These are phyloP conservation scores for Phortica okadai DNA, from an alignment of 2,888 invertebrate genomes.

Conservation along the genomic window DNA sequence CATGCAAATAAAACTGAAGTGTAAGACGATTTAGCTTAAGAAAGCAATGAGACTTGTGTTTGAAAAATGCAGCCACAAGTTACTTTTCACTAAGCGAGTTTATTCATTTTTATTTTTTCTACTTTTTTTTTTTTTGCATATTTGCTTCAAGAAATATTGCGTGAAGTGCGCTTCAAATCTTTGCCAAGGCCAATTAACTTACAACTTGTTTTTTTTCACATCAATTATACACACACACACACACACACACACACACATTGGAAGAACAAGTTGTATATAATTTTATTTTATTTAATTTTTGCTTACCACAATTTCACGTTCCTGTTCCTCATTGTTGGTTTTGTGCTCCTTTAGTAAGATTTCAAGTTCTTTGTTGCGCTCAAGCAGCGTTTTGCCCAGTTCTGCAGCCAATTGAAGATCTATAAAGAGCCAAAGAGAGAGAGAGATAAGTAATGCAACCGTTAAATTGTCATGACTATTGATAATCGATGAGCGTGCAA, in stretches of 20 bases:
- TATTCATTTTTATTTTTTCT: no score
- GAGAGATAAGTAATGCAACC: background rate
- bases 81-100: no score
- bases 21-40: no score
- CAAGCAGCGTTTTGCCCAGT: slow-evolving; percentile 94
- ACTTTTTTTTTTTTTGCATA: no score
- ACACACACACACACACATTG: background rate
- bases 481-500: background rate
- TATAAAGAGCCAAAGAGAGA: slow-evolving; percentile 78
- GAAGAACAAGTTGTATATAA: background rate
- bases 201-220: background rate
- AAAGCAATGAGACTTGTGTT: no score
- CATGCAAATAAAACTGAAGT: no score
- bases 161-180: no score
- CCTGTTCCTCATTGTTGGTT: slow-evolving; percentile 91
- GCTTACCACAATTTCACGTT: slow-evolving; percentile 94
- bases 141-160: no score
- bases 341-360: slow-evolving; percentile 89
- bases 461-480: background rate
- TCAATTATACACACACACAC: background rate
- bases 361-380: slow-evolving; percentile 95
- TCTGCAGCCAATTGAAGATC: slow-evolving; percentile 97
- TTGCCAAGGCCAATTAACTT: no score
- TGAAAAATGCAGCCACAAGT: no score
- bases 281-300: background rate